Evolutionary conservation across 2,888 invertebrate genomes (phyloP).

Genomic region (Tiphia femorata): DNA sequence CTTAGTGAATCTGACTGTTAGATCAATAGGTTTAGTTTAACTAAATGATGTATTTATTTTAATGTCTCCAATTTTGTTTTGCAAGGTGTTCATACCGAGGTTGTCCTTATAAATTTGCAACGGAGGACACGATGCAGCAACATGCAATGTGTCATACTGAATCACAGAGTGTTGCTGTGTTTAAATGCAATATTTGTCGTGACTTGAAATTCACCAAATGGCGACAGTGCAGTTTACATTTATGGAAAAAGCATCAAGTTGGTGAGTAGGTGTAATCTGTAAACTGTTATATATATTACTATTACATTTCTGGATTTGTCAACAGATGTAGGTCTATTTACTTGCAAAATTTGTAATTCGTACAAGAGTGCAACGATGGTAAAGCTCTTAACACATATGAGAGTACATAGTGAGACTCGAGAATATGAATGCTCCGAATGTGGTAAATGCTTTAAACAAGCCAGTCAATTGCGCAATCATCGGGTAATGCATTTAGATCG

Average conservation of each 20-base stretch:
- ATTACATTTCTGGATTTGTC: too few species aligned
- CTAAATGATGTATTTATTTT: not conserved
- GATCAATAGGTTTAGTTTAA: not conserved
- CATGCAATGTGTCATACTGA: conserved; percentile 72
- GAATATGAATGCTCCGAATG: conserved; percentile 72
- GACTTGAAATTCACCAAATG: conserved; percentile 72
- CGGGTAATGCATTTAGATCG: conserved; percentile 70
- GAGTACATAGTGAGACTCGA: conserved; percentile 72
- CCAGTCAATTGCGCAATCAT: conserved; percentile 75
- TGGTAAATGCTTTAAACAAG: conserved; percentile 75
- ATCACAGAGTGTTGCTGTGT: conserved; percentile 61
- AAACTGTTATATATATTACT: conserved; percentile 3
- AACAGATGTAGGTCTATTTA: conserved; percentile 73
- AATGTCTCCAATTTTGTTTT: conserved; percentile 14
- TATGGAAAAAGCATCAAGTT: conserved; percentile 78
- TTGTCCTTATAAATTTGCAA: conserved; percentile 72
- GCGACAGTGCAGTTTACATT: conserved; percentile 77
- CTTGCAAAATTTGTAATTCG: conserved; percentile 72
- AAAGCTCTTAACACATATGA: conserved; percentile 76
- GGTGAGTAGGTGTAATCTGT: conserved; percentile 38
- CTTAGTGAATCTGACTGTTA: not conserved
- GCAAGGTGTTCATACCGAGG: conserved; percentile 71
- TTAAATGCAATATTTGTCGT: conserved; percentile 72
- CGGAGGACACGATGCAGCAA: conserved; percentile 62
- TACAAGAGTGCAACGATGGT: conserved; percentile 73